Percentiles rank a stretch among this genome's conserved stretches.
Evolutionary conservation across 1,140 invertebrate species (phyloP).

Genomic region (Cyrtorhinus lividipennis): DNA sequence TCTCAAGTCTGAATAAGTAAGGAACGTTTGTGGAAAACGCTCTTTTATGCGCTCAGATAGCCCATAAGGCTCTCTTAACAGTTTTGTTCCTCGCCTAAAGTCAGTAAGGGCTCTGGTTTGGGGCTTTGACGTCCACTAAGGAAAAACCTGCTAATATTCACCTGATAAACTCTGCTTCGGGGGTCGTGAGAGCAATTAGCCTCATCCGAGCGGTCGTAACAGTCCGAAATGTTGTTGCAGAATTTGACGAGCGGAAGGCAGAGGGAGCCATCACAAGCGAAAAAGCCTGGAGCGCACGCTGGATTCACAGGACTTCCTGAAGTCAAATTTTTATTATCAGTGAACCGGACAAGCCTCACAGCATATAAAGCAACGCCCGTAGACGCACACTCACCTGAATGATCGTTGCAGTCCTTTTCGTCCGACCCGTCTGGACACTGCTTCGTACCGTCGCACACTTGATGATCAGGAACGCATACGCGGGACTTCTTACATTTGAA

Average conservation of each 20-base stretch:
- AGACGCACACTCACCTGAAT: background rate
- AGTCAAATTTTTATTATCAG: no score
- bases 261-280: constrained; percentile 42
- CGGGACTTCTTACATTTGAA: constrained; percentile 56
- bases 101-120: no score
- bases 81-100: no score
- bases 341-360: no score
- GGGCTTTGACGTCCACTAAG: no score
- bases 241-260: constrained; percentile 40
- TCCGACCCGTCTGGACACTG: constrained; percentile 72
- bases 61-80: no score
- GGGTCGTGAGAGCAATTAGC: constrained; percentile 36
- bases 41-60: no score
- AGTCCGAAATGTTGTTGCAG: constrained; percentile 54
- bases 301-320: constrained; percentile 28
- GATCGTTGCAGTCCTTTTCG: constrained; percentile 34
- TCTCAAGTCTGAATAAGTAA: no score
- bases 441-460: constrained; percentile 47
- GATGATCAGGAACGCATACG: constrained; percentile 45
- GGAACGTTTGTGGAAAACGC: no score
- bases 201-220: constrained; percentile 59
- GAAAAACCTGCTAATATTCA: no score
- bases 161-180: constrained; percentile 35
- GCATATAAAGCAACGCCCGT: background rate
- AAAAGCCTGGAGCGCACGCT: constrained; percentile 40